Conservation (phyloP, 2,797 vertebrate genomes). For the Denticeps clupeoides region DNA sequence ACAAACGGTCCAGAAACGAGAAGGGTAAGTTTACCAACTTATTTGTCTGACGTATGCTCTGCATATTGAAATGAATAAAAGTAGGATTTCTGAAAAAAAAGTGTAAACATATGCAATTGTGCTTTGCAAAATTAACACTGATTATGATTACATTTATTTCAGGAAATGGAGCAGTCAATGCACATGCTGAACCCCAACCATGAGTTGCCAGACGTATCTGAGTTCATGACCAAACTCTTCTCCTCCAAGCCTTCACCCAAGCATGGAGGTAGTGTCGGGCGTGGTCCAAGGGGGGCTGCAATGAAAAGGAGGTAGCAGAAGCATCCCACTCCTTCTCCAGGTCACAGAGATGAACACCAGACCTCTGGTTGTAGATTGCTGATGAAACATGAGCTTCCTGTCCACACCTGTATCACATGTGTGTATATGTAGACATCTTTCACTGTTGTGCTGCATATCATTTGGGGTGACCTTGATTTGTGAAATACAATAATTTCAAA, state of each 20-base stretch:
- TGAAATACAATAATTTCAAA: too few species aligned
- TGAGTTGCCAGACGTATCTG: slow-evolving; percentile 74
- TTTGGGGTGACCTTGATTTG: too few species aligned
- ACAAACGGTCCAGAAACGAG: slow-evolving; percentile 79
- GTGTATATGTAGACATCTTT: too few species aligned
- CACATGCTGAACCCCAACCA: slow-evolving; percentile 80
- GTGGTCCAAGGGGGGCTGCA: slow-evolving; percentile 63
- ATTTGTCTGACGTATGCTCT: too few species aligned
- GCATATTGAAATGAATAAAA: too few species aligned
- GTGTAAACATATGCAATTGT: background rate
- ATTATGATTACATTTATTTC: too few species aligned
- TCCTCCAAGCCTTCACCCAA: slow-evolving; percentile 72
- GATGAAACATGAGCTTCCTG: too few species aligned
- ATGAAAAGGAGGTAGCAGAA: slow-evolving; percentile 66
- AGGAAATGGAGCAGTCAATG: slow-evolving; percentile 85
- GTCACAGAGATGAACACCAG: background rate
- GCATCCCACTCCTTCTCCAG: background rate
- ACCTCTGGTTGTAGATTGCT: too few species aligned
- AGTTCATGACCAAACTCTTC: slow-evolving; percentile 80
- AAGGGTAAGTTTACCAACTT: slow-evolving; percentile 51
- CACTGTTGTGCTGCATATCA: too few species aligned
- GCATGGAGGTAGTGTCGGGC: slow-evolving; percentile 60
- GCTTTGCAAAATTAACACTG: background rate
- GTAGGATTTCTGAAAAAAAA: background rate
- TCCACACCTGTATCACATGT: too few species aligned